Evolutionary conservation across 1,140 invertebrate species (phyloP), one percentile per base, ranked within the genome.

Genomic region (Cyphomyrmex costatus): DNA sequence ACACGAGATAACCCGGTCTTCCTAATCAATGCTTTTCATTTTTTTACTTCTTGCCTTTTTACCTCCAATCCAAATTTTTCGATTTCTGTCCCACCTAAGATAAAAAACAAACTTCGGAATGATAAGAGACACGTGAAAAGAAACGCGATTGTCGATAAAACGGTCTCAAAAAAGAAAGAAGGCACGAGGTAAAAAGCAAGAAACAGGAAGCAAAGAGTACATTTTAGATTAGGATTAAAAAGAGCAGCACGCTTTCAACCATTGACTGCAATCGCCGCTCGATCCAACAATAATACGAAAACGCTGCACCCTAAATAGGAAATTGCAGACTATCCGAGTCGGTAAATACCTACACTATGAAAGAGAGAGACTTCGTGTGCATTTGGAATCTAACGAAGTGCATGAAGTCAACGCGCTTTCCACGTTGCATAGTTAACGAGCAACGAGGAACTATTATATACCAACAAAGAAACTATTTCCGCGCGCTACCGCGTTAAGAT

Each of bases 391-490:
- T 74, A 74, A 73, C 66, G 24, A 82, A 83, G 68, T 46, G 36
- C 60, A 42, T 42, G 36, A 19, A 56, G 53, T 27, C 49, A 5
- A 53, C 27, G 46, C 68, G 53, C n/a, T 83, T 83, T 83, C 68
- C 79, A 68, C 19, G 68, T 83, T 83, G 79, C 79, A 60, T 61
- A 73, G 36, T 74, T 83, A 83, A 83, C 68, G 79, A 83, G 79
- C 68, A 24, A 8, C 79, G 68, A 60, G 68, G n/a, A 53, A 70
- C 68, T 49, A n/a, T n/a, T n/a, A n/a, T n/a, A n/a, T n/a, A 33
- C 36, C 53, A 83, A 83, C 68, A 83, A 83, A 83, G 79, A 24
- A 42, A 42, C 36, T 42, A 12, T 19, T 53, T 46, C 53, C 16
- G 51, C 51, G 77, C 61, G 77, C 77, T 42, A 30, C 51, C 53